Evolutionary conservation across 2,888 invertebrate genomes (phyloP), one percentile per base, ranked within the genome.

Genomic region (Cantharis lateralis): DNA sequence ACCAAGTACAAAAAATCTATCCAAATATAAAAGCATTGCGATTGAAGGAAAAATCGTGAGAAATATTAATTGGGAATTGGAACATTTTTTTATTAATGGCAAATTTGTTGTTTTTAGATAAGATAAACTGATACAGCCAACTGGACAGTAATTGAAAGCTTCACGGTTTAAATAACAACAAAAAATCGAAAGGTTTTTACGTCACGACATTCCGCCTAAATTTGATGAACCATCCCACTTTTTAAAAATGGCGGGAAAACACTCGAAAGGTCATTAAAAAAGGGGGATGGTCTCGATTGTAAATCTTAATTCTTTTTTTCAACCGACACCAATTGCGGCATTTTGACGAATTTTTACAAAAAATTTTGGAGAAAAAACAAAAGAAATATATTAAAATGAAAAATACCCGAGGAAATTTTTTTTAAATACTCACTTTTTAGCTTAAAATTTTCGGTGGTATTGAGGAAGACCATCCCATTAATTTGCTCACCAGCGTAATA

Each of bases 401-500:
- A 32, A 32, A 18, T 18, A 18, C 18, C 18, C 3, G 18, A 18
- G 4, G 5, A 20, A 20, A 20, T 9, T 1, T 24, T 24, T 24
- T 0, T 20, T 9, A 48, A 48, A 10, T 78, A 87, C 91, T 89
- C 86, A 94, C 94, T 93, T 89, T 93, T 90, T 13, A 95, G 89
- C 86, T 94, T 94, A 87, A 94, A 93, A 87, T 94, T 94, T 85
- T 94, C 94, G 11, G 91, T 89, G 11, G 93, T 94, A 83, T 94
- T 92, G 78, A 95, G 88, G 48, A 94, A 88, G 32, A 95, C 93
- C 79, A 91, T 90, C 10, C 95, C 95, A 74, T 89, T 89, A 63
- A 95, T 88, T 5, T 89, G 89, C 87, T 95, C 94, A 0, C 95
- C 94, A 15, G 94, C 93, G 85, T 94, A 94, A 87, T 93, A 95